These are phyloP conservation scores for Cichladusa arquata DNA, from an alignment of 2,113 vertebrate species.

Conservation along the genomic window DNA sequence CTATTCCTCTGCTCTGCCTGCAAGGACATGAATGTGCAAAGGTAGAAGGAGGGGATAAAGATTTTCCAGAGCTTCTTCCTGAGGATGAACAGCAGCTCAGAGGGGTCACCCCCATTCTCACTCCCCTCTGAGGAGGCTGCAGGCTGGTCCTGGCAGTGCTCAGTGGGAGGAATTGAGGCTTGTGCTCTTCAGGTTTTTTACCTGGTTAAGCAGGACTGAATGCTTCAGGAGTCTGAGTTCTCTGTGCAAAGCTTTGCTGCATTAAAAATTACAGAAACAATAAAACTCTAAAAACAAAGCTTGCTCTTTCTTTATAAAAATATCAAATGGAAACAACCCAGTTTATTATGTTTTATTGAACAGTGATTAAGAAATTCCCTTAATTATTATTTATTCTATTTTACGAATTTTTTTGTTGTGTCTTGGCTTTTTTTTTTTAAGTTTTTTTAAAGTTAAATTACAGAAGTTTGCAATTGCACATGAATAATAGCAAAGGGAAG, in stretches of 20 bases:
- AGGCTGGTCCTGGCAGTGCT: background rate
- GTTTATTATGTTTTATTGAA: constrained; percentile 2
- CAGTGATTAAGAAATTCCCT: background rate
- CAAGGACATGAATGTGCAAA: background rate
- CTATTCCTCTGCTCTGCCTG: background rate
- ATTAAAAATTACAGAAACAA: background rate
- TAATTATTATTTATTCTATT: background rate
- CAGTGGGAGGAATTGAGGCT: background rate
- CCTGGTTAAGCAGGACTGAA: background rate
- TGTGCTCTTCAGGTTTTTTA: background rate
- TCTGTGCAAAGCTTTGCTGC: background rate
- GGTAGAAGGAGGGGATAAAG: background rate
- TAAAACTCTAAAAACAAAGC: background rate
- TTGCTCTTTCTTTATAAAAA: background rate
- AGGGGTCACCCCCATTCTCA: too few relatives aligned
- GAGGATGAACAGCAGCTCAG: background rate
- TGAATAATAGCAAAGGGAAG: background rate
- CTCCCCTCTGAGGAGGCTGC: background rate
- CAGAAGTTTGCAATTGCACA: background rate
- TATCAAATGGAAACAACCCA: background rate
- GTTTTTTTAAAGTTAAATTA: background rate
- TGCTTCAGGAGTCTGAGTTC: background rate
- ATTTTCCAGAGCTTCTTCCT: background rate
- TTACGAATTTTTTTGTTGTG: background rate
- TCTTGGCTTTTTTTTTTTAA: background rate